Evolutionary conservation across 2,888 invertebrate genomes (phyloP).

Genomic region (Macrosiphum euphorbiae): DNA sequence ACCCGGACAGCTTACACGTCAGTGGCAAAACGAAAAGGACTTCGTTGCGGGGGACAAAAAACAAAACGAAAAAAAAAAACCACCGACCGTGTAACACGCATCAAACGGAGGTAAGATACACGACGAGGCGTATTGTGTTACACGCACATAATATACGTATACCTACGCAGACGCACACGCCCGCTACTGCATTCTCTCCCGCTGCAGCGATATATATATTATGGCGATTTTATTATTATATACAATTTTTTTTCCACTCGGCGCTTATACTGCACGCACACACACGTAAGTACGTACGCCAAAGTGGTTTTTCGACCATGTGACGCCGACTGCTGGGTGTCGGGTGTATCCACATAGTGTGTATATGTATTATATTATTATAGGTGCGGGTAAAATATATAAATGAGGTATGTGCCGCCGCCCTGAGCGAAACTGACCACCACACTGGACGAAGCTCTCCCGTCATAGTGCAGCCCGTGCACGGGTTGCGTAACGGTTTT

Average conservation of each 20-base stretch:
- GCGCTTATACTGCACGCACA: neutral
- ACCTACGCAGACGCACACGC: neutral
- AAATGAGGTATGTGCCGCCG: neutral
- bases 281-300: neutral
- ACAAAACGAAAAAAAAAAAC: neutral
- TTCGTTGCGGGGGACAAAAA: neutral
- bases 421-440: neutral
- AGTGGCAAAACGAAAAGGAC: slow-evolving; percentile 55
- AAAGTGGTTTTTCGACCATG: neutral
- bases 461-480: neutral
- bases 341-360: neutral
- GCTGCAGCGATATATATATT: neutral
- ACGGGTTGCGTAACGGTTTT: neutral
- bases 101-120: slow-evolving; percentile 45
- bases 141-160: neutral
- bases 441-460: neutral
- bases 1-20: slow-evolving; percentile 55
- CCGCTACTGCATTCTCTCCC: neutral
- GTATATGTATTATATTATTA: neutral
- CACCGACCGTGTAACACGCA: slow-evolving; percentile 39
- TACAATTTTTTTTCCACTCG: neutral
- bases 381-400: neutral
- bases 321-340: neutral
- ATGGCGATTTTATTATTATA: neutral
- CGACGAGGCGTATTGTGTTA: slow-evolving; percentile 45